phyloP scores from a whole-genome alignment of 2,113 vertebrate genomes.

The Platysteira castanea region DNA sequence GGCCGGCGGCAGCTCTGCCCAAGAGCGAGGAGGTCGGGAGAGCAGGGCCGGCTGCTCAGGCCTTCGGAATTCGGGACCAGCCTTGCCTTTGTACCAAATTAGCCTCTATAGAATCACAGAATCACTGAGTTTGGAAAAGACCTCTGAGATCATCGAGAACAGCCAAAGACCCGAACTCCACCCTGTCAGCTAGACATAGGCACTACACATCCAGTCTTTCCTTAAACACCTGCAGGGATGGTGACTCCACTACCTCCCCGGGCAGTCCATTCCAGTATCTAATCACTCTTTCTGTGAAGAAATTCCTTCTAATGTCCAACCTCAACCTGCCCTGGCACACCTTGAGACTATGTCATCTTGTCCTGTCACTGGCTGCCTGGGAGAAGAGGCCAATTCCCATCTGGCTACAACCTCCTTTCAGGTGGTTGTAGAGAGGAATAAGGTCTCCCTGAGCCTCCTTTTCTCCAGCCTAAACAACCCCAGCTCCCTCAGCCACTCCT shows the following conservation, averaged over 20 bases:
- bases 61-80: accelerated
- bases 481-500: background rate
- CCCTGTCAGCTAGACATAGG: background rate
- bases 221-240: background rate
- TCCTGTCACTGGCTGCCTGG: background rate
- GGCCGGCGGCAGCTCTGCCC: background rate
- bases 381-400: background rate
- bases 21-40: accelerated
- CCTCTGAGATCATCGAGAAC: background rate
- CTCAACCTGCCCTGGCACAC: background rate
- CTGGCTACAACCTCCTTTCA: background rate
- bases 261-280: background rate
- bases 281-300: background rate
- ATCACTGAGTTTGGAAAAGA: background rate
- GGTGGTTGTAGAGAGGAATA: too few relatives aligned
- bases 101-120: background rate
- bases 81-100: accelerated
- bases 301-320: background rate
- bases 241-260: background rate
- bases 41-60: accelerated
- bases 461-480: background rate
- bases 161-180: background rate
- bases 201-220: background rate
- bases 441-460: background rate
- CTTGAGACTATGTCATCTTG: background rate